A percentile compares a stretch with the other conserved stretches of the same genome.
Conservation (phyloP, 2,113 vertebrate genomes). For the Trachemys scripta region DNA sequence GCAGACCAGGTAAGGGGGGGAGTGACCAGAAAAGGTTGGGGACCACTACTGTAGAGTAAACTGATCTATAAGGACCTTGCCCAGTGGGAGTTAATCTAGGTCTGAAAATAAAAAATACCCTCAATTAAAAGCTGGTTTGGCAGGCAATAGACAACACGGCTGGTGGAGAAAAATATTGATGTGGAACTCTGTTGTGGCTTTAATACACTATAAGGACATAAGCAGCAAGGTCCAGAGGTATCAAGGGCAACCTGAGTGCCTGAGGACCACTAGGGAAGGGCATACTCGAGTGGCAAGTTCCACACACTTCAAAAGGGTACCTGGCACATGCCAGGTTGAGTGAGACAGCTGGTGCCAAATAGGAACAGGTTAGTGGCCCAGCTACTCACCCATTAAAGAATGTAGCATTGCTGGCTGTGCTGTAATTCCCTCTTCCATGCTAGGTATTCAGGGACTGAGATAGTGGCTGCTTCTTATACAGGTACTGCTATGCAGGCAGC, state of each 20-base stretch:
- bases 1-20: no score
- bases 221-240: neutral
- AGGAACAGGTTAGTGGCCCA: neutral
- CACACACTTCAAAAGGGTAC: neutral
- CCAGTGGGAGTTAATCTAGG: neutral
- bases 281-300: neutral
- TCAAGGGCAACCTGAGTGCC: neutral
- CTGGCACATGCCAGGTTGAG: neutral
- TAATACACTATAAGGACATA: neutral
- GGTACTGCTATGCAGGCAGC: neutral
- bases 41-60: neutral
- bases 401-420: neutral
- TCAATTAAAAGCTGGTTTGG: neutral
- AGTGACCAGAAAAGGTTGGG: no score
- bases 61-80: conserved; percentile 22
- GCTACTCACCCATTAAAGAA: neutral
- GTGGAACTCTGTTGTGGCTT: neutral
- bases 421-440: neutral
- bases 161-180: neutral
- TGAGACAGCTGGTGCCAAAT: neutral
- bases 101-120: conserved; percentile 33
- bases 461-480: neutral
- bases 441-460: neutral
- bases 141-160: neutral
- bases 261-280: neutral